Percentiles rank a stretch among this genome's conserved stretches.
phyloP scores from a whole-genome alignment of 2,797 vertebrate genomes.

The Dendrocincla fuliginosa region DNA sequence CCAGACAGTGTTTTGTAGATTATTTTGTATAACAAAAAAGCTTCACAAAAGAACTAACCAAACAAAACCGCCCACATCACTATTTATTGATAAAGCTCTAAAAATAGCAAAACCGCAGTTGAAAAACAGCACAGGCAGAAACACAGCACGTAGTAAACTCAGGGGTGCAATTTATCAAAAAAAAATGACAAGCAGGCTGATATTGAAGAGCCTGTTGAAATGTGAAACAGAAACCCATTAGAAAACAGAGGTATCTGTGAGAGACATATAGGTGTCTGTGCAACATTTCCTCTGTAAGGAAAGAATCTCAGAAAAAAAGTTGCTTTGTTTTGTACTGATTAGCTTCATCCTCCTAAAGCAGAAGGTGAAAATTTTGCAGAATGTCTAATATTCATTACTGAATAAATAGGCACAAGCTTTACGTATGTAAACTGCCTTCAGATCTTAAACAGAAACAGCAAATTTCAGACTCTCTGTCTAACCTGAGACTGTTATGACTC shows the following conservation, averaged over 20 bases:
- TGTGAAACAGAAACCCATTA: not conserved
- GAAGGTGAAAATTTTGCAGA: not conserved
- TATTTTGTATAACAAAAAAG: not conserved
- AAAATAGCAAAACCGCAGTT: not conserved
- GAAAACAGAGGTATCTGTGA: not conserved
- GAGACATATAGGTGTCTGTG: not conserved
- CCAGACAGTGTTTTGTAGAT: not conserved
- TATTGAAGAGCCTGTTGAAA: not conserved
- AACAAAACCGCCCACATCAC: not conserved
- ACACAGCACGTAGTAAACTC: not conserved
- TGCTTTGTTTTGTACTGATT: not conserved
- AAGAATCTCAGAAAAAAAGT: not conserved
- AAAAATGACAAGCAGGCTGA: not conserved
- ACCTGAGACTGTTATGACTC: not conserved
- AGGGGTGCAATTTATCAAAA: not conserved
- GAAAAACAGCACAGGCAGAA: not conserved
- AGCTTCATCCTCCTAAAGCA: not conserved
- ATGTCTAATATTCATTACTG: not conserved
- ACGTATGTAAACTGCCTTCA: not conserved
- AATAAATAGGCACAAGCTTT: not conserved
- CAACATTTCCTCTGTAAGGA: not conserved
- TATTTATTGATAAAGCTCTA: slow-evolving; percentile 10
- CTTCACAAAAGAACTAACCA: not conserved
- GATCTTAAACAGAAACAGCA: not conserved
- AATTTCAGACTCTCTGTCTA: not conserved